Evolutionary conservation across 1,140 invertebrate species (phyloP), one percentile per base, ranked within the genome.

Genomic region (Leptestheria dahalacensis): DNA sequence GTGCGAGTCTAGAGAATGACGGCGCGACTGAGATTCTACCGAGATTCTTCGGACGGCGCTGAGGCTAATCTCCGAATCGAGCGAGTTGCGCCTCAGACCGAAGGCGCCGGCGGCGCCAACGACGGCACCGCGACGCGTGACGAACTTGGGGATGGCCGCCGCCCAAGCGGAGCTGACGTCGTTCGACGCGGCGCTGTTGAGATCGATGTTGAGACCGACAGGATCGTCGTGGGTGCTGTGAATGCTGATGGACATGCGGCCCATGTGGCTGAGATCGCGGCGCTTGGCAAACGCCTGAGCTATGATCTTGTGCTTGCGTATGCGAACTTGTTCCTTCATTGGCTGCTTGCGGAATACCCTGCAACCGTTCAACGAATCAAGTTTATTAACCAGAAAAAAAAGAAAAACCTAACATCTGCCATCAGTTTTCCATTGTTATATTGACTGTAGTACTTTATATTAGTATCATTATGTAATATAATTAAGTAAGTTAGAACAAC

Each of bases 221-320:
- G 91, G 91, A 77, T 94, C 91, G 53, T 88, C 86, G 64, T 91
- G 84, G 4, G 83, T 83, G 65, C 87, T 88, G 52, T 83, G 80
- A 60, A 91, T 82, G 65, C 84, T 90, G 64, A 94, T 85, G 41
- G 89, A 92, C 20, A 93, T 73, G n/a, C 84, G 73, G 0, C 88
- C 88, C 56, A 80, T 80, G 66, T 83, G 82, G 59, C 88, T 85
- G 59, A 92, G 82, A 60, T 86, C 84, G 66, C 87, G 84, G n/a
- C 88, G 77, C 62, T 90, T 88, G 1, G 85, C 84, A 78, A 88
- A 94, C 1, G 87, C 88, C 68, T 89, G 82, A 10, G 89, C 86
- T 55, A 96, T 92, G 23, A 94, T 80, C 72, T 90, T 88, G 70
- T 94, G 88, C 67, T 92, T 91, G 66, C 86, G 85, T 61, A 86